These are phyloP conservation scores for Poecilobothrus nobilitatus DNA, from an alignment of 2,888 invertebrate species.

Conservation along the genomic window DNA sequence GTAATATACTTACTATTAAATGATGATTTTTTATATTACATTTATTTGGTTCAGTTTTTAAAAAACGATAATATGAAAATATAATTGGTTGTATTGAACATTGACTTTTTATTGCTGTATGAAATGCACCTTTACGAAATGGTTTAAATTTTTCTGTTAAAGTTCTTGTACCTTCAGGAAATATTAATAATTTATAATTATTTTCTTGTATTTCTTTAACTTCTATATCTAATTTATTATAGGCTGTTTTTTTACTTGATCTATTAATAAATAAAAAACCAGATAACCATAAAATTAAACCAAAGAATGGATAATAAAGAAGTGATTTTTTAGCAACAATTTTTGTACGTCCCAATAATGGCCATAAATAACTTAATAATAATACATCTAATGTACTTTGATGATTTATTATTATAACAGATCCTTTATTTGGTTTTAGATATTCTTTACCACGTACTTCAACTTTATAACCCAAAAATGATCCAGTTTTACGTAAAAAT, in stretches of 20 bases:
- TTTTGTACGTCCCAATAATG: slow-evolving; percentile 62
- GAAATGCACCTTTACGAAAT: slow-evolving; percentile 89
- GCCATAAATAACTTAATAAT: slow-evolving; percentile 68
- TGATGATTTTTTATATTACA: slow-evolving; percentile 36
- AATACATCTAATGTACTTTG: slow-evolving; percentile 73
- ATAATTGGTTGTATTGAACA: slow-evolving; percentile 79
- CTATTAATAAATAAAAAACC: slow-evolving; percentile 77
- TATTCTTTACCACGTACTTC: slow-evolving; percentile 45
- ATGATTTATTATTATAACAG: slow-evolving; percentile 67
- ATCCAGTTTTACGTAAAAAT: not conserved
- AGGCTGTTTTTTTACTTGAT: slow-evolving; percentile 56
- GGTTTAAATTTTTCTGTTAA: slow-evolving; percentile 61
- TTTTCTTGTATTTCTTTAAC: slow-evolving; percentile 52
- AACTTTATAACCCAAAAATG: not conserved
- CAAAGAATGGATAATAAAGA: slow-evolving; percentile 68
- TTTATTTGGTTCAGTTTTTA: slow-evolving; percentile 29
- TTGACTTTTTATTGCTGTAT: slow-evolving; percentile 69
- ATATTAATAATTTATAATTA: slow-evolving; percentile 66
- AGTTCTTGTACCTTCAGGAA: slow-evolving; percentile 82
- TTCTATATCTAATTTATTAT: slow-evolving; percentile 59
- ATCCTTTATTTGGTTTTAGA: slow-evolving; percentile 57
- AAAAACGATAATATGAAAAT: slow-evolving; percentile 65
- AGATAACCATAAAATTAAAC: slow-evolving; percentile 69
- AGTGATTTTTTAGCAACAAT: slow-evolving; percentile 72
- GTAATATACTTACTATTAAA: slow-evolving; percentile 58